phyloP scores from a whole-genome alignment of 2,113 vertebrate genomes.

The Nothocercus julius region DNA sequence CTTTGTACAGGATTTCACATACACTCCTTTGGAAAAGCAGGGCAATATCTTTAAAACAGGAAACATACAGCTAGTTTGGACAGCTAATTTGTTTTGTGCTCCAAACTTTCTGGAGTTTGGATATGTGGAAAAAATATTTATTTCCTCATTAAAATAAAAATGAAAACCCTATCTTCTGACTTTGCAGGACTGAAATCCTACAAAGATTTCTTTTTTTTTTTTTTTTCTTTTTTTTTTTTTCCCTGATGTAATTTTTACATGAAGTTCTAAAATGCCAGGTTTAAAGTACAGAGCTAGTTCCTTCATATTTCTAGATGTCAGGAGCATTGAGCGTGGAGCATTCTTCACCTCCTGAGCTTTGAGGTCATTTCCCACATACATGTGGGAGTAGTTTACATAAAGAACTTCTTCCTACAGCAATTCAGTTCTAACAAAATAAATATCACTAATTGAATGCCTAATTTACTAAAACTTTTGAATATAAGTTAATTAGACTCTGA shows the following conservation, averaged over 20 bases:
- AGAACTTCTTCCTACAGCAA: neutral
- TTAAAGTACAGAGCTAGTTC: neutral
- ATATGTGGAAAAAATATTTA: neutral
- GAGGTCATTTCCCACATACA: neutral
- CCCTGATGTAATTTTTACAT: neutral
- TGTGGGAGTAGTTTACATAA: neutral
- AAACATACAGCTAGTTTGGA: neutral
- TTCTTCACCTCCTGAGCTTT: neutral
- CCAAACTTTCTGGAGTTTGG: neutral
- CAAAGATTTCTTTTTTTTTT: neutral
- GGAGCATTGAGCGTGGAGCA: neutral
- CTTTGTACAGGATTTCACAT: neutral
- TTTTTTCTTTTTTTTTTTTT: neutral
- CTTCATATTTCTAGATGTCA: fast-evolving
- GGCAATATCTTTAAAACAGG: neutral
- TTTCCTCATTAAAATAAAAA: neutral
- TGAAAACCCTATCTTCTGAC: neutral
- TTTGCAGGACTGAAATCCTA: neutral
- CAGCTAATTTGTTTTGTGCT: neutral
- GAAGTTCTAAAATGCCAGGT: neutral
- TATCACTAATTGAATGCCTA: neutral
- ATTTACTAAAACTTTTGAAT: neutral
- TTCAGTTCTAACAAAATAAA: neutral
- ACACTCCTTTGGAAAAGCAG: neutral
- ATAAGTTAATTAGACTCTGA: neutral